These are phyloP conservation scores for Harpegnathos saltator DNA, from an alignment of 1,140 invertebrate species.

Conservation along the genomic window DNA sequence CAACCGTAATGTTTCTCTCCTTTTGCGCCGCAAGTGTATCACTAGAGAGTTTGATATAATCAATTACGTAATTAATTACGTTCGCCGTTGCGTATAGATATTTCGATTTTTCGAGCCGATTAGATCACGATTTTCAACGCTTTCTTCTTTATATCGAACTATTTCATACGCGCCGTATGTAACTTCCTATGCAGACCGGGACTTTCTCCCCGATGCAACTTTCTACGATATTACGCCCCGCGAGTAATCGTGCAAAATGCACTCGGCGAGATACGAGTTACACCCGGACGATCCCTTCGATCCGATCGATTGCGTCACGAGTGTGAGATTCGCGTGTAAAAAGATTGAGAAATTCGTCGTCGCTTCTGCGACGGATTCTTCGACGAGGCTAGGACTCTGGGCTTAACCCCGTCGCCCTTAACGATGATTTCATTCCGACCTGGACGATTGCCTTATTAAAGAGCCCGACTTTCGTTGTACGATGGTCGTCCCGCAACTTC, in stretches of 20 bases:
- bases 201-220: slow-evolving; percentile 53
- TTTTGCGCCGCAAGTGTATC: background rate
- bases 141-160: slow-evolving; percentile 5
- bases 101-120: slow-evolving; percentile 37
- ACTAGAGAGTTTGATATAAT: slow-evolving; percentile 36
- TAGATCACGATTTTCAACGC: background rate
- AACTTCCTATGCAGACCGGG: slow-evolving; percentile 40
- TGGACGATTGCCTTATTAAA: too few species aligned
- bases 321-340: too few species aligned
- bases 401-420: too few species aligned
- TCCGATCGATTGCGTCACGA: slow-evolving; percentile 31
- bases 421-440: too few species aligned
- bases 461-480: too few species aligned
- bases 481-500: too few species aligned
- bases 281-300: slow-evolving; percentile 26
- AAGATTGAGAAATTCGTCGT: background rate
- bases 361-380: background rate
- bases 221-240: slow-evolving; percentile 46
- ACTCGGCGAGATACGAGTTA: slow-evolving; percentile 35
- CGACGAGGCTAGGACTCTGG: too few species aligned
- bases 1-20: slow-evolving; percentile 3
- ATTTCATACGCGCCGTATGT: slow-evolving; percentile 2
- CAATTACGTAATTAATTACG: slow-evolving; percentile 9
- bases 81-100: background rate
- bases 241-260: slow-evolving; percentile 43